Percentiles rank a stretch among this genome's conserved stretches.
phyloP scores from a whole-genome alignment of 2,113 vertebrate species.

The Delphinus delphis region DNA sequence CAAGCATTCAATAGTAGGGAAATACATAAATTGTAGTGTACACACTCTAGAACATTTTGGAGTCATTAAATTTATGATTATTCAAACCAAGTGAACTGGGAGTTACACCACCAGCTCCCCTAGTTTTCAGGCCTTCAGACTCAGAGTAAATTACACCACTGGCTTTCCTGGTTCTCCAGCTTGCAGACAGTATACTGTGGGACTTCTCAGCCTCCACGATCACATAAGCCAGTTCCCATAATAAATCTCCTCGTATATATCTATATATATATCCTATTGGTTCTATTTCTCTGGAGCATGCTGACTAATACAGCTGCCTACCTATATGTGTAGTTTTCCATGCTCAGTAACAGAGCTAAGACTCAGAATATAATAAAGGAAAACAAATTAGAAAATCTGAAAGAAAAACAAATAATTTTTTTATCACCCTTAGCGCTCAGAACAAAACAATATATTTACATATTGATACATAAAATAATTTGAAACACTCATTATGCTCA shows the following conservation, averaged over 20 bases:
- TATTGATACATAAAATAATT: slow-evolving; percentile 1
- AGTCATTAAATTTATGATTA: not conserved
- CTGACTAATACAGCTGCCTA: not conserved
- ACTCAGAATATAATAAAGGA: not conserved
- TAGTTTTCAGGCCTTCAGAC: not conserved
- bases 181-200: not conserved
- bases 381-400: not conserved
- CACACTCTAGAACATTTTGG: not conserved
- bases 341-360: not conserved
- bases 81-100: not conserved
- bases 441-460: not conserved
- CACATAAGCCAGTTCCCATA: not conserved
- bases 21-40: not conserved
- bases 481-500: not conserved
- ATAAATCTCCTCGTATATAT: not conserved
- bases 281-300: not conserved
- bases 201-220: not conserved
- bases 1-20: not conserved
- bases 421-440: not conserved
- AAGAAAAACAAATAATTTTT: not conserved
- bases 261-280: not conserved
- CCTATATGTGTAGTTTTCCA: not conserved
- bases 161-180: not conserved
- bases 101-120: not conserved
- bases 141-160: not conserved